A percentile compares a stretch with the other conserved stretches of the same genome.
Conservation (phyloP, 2,113 vertebrate genomes). For the Oenanthe oenanthe region DNA sequence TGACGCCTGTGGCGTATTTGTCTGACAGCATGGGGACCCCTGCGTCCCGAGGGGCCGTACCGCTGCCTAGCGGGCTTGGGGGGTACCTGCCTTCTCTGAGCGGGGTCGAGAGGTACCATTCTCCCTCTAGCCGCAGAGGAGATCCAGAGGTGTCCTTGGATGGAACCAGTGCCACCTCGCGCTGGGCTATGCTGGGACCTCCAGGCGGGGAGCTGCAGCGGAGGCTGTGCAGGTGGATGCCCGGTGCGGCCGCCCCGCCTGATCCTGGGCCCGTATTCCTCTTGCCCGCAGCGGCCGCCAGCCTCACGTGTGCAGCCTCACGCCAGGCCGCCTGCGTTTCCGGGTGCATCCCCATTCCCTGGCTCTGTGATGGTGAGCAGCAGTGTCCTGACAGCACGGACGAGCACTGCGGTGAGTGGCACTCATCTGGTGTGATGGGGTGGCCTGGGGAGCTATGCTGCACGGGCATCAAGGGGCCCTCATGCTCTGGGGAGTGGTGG, state of each 20-base stretch:
- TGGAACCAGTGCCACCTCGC: neutral
- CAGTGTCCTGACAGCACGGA: slow-evolving; percentile 69
- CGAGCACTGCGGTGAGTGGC: slow-evolving; percentile 70
- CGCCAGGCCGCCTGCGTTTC: slow-evolving; percentile 62
- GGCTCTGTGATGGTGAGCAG: slow-evolving; percentile 74
- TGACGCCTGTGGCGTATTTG: neutral
- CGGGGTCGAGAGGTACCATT: neutral
- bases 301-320: neutral
- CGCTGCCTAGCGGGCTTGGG: neutral
- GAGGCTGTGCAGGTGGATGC: neutral
- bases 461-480: accelerated
- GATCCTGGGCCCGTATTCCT: neutral
- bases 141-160: neutral
- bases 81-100: neutral
- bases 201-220: accelerated
- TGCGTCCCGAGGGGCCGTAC: neutral
- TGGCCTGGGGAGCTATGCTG: neutral
- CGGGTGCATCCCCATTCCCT: slow-evolving; percentile 68
- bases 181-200: neutral
- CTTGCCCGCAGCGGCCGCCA: neutral
- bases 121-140: neutral
- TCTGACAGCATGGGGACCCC: no score
- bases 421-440: neutral
- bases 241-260: neutral
- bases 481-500: neutral